Evolutionary conservation across 2,797 vertebrate genomes (phyloP), one percentile per base, ranked within the genome.

Genomic region (Lepus oiostolus): DNA sequence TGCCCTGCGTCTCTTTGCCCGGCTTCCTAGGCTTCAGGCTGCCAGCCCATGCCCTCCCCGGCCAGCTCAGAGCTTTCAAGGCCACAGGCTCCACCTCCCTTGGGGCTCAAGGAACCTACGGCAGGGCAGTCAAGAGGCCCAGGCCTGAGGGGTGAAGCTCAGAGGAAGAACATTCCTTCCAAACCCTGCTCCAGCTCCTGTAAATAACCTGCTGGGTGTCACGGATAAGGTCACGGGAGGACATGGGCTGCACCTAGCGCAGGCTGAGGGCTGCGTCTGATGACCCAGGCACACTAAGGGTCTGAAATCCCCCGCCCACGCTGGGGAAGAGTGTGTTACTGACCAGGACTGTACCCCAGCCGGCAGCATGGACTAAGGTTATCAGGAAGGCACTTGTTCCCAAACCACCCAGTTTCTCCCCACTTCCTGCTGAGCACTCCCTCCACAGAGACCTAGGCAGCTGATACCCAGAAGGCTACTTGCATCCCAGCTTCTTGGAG

Each of bases 171-270:
- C 32, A 62, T 85, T 79, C 24, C 19, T 88, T 90, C 72, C 90
- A 90, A 85, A 60, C 72, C 84, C 82, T 85, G 26, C 68, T 75
- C 28, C 52, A n/a, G 19, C 50, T 93, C 63, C 95, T 85, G 17
- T 63, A 91, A 87, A 88, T 89, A 95, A 91, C 89, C 82, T 47
- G 7, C 11, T 50, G 5, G 0, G 82, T 28, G 50, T 88, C n/a
- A 50, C 19, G 86, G 91, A 35, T 93, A 85, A 76, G 70, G 80
- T 79, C 91, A 62, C 42, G 0, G 65, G 77, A 92, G 84, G 82
- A 65, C 60, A 30, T 0, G 0, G 19, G 21, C 76, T 63, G 19
- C 28, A 58, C 28, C 67, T 65, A 16, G n/a, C 32, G 24, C 54
- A 50, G 47, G 72, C 17, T 0, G 0, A 68, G 30, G 14, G 75